Conservation (phyloP, 1,140 invertebrate species). For the Cardiocondyla obscurior region DNA sequence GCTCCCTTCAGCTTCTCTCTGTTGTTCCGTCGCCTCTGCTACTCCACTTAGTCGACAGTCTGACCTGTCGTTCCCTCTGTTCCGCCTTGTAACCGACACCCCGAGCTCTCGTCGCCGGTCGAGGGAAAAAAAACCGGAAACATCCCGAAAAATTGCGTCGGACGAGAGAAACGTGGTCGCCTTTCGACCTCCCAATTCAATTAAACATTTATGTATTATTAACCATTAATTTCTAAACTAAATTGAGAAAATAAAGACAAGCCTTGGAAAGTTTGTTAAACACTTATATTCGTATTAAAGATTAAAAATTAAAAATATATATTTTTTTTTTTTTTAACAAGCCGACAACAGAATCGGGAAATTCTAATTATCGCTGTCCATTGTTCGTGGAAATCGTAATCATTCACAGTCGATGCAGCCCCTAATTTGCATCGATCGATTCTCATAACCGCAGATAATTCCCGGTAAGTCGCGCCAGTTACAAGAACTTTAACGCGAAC, state of each 20-base stretch:
- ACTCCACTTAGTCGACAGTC: constrained; percentile 70
- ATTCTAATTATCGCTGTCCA: constrained; percentile 15
- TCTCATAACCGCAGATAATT: constrained; percentile 62
- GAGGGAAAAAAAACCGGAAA: constrained; percentile 52
- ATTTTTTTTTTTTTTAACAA: too few species aligned
- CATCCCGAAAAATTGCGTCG: constrained; percentile 48
- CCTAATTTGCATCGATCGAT: constrained; percentile 68
- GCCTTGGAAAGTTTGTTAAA: too few species aligned
- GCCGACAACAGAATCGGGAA: background rate
- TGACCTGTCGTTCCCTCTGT: constrained; percentile 67
- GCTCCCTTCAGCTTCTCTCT: constrained; percentile 67
- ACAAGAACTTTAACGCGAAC: constrained; percentile 63
- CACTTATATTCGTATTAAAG: background rate
- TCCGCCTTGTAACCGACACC: constrained; percentile 65
- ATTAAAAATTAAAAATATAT: too few species aligned
- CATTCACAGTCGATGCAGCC: constrained; percentile 36
- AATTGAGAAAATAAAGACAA: background rate
- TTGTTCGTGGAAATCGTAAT: background rate
- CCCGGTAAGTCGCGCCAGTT: constrained; percentile 58
- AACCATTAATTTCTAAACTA: background rate
- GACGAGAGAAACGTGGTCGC: constrained; percentile 10
- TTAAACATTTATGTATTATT: constrained; percentile 3
- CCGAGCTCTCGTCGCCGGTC: constrained; percentile 36
- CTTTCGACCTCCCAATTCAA: background rate
- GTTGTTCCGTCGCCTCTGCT: constrained; percentile 66